Base-by-base conservation (phyloP, 2,888 invertebrate species). In the Boloria euphrosyne region DNA sequence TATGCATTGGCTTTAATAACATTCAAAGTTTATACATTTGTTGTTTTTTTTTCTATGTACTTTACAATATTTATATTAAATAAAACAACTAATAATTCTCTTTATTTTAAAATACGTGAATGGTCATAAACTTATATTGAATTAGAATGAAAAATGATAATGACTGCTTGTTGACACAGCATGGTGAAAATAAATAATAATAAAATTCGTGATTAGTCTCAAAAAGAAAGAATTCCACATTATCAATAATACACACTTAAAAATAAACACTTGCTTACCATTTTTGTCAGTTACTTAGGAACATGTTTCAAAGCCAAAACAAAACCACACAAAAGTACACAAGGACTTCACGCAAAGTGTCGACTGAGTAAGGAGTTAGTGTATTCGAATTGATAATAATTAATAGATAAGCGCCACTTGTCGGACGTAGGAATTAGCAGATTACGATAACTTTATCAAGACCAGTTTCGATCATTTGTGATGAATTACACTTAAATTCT, bases 351-450 rank as follows among this genome's bases (percentile, higher is more conserved):
- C 46, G 22, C n/a, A 5, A 46, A 46, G 46, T 46, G 16, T n/a
- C 44, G 13, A 57, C 57, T 57, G 57, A 57, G 13, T 46, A 27
- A 46, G 46, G 46, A 57, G 46, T 57, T 57, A 22, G 22, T n/a
- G 44, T 57, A 46, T n/a, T 27, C 46, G 0, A 46, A 44, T 38
- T 57, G 57, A 57, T 57, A 57, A 57, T 57, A 57, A 57, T 57
- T 57, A 57, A 57, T 46, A 22, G 88, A 89, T 89, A 89, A 87
- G 76, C 80, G 78, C 80, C 83, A 85, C 84, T 87, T 75, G 70
- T 74, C 73, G 73, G 73, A 77, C 74, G 75, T 58, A 75, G 81
- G 81, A 82, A 84, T 80, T 78, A 78, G 69, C 70, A 78, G 86
- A 85, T 88, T 83, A 79, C 76, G 81, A 81, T 76, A 79, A 66